Base-by-base conservation (phyloP, 2,113 vertebrate genomes). In the Nesoenas mayeri region DNA sequence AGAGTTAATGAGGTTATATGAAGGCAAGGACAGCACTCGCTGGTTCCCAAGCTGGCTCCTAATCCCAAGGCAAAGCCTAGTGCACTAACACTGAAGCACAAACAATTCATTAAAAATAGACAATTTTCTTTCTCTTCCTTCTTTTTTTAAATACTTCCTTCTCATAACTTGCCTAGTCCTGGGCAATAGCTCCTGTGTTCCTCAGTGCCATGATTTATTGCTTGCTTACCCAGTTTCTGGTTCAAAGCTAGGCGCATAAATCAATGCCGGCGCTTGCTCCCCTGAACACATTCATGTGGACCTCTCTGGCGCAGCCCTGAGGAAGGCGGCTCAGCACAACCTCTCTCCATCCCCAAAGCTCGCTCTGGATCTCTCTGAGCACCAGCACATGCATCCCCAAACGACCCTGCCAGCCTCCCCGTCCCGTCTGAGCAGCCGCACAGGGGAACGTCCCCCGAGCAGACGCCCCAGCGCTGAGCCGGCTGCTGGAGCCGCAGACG, bases 1-100 rank as follows among this genome's bases (percentile, higher is more conserved):
- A 25, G 94, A 94, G 95, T 93, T 97, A 94, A 96, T 89, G 93
- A 97, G 95, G 95, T 97, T 95, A 91, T 61, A 40, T 11, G 79
- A 90, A 96, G 85, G 93, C 96, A 95, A 50, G 87, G 93, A 95
- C 86, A 93, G 84, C n/a, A 11, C 77, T 83, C 9, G 0, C 64
- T 78, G 56, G 78, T 96, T 96, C 93, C 95, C 96, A 95, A 91
- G 62, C 94, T 88, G 94, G 72, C 66, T 96, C 70, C 79, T 96
- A 94, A 96, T 95, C 95, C 89, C 86, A 66, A 90, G 20, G 38
- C 85, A 95, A 88, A 96, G 48, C 91, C 83, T 16, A 11, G 56
- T 38, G 65, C 3, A 4, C 71, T 94, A 85, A 94, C 34, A 50
- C 64, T 5, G 2, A 69, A 82, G 66, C 89, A 93, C 78, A 89